Evolutionary conservation across 2,888 invertebrate species (phyloP).

Genomic region (Coleophora flavipennella): DNA sequence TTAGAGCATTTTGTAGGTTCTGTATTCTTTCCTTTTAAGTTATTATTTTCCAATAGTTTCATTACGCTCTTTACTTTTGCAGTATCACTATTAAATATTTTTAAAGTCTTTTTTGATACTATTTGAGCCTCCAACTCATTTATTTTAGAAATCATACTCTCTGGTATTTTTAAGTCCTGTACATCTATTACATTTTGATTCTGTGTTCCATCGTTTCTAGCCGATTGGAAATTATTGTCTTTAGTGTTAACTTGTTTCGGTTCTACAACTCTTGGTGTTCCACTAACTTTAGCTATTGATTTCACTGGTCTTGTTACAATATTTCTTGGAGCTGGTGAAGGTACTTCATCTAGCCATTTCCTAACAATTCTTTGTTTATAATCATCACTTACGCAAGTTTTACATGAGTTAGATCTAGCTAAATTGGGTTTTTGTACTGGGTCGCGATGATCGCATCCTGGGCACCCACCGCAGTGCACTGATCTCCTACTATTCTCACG

Average conservation of each 20-base stretch:
- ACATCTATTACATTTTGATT: not conserved
- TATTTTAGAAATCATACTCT: too few species aligned
- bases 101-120: too few species aligned
- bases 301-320: conserved; percentile 33
- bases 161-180: too few species aligned
- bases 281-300: conserved; percentile 55
- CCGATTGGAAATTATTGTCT: not conserved
- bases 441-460: conserved; percentile 72
- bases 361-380: conserved; percentile 83
- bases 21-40: too few species aligned
- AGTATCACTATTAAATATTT: not conserved
- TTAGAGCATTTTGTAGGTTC: too few species aligned
- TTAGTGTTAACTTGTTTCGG: not conserved
- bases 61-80: not conserved
- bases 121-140: too few species aligned
- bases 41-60: too few species aligned
- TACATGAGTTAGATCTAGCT: conserved; percentile 66
- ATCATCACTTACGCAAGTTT: conserved; percentile 73
- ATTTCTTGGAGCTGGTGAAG: conserved; percentile 34
- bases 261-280: conserved; percentile 41
- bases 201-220: not conserved
- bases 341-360: conserved; percentile 84
- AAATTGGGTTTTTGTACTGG: conserved; percentile 39
- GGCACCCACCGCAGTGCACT: conserved; percentile 76
- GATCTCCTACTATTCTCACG: conserved; percentile 74